phyloP scores from a whole-genome alignment of 2,113 vertebrate genomes.

The Peromyscus maniculatus region DNA sequence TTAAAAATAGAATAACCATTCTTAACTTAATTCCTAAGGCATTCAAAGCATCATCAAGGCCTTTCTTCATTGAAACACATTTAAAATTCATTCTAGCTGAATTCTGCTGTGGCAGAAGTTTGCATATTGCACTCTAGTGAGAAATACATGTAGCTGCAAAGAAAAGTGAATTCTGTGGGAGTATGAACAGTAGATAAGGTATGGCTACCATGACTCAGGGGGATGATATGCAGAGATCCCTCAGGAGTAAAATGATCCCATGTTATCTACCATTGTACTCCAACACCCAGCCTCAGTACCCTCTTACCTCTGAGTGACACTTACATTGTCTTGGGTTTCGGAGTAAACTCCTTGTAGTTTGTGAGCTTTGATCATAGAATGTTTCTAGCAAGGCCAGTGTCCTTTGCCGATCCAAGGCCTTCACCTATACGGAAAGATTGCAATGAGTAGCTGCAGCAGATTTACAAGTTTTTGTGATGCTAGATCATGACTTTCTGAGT shows the following conservation, averaged over 20 bases:
- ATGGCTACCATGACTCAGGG: not conserved
- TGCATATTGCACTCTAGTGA: not conserved
- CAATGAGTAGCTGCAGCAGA: conserved; percentile 47
- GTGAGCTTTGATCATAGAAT: conserved; percentile 83
- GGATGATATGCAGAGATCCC: not conserved
- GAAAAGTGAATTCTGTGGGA: conserved; percentile 47
- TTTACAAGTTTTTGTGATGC: conserved; percentile 54
- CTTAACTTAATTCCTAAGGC: conserved; percentile 48
- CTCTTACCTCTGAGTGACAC: conserved; percentile 52
- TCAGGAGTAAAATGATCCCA: not conserved
- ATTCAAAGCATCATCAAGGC: conserved; percentile 14
- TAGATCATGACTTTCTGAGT: conserved; percentile 14
- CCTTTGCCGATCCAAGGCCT: conserved; percentile 85
- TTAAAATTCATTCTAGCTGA: conserved; percentile 56
- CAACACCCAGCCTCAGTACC: not conserved
- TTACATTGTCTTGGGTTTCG: conserved; percentile 89
- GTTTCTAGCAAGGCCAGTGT: conserved; percentile 84
- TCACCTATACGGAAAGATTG: conserved; percentile 82
- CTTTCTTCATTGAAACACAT: conserved; percentile 39
- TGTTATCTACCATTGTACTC: not conserved
- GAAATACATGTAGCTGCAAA: conserved; percentile 22
- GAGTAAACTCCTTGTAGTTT: conserved; percentile 62
- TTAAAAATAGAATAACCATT: conserved; percentile 43
- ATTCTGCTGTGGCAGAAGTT: not conserved
- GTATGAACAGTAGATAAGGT: not conserved